phyloP scores from a whole-genome alignment of 1,140 invertebrate species.

The Popillia japonica region DNA sequence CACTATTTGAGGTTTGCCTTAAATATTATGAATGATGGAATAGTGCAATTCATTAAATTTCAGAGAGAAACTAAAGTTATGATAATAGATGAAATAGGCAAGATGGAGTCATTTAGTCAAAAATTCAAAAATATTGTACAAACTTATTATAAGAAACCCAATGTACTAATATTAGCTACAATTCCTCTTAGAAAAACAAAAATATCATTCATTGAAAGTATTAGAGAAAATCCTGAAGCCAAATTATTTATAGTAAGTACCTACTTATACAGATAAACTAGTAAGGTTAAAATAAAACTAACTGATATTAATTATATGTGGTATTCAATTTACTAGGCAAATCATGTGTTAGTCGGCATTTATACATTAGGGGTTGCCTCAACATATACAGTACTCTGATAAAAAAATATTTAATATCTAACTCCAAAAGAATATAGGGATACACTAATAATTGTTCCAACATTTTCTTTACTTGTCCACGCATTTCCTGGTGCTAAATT shows the following conservation, averaged over 20 bases:
- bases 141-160: slow-evolving; percentile 55
- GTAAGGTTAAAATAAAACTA: too few relatives aligned
- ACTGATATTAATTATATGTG: too few relatives aligned
- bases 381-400: too few relatives aligned
- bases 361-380: too few relatives aligned
- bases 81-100: slow-evolving; percentile 73
- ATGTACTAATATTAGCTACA: slow-evolving; percentile 63
- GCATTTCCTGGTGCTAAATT: too few relatives aligned
- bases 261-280: too few relatives aligned
- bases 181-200: slow-evolving; percentile 60
- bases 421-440: too few relatives aligned
- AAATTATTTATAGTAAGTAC: slow-evolving; percentile 45
- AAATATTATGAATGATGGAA: background rate
- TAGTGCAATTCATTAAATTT: slow-evolving; percentile 42
- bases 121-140: slow-evolving; percentile 62
- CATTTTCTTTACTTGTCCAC: too few relatives aligned
- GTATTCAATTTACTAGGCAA: too few relatives aligned
- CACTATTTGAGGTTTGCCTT: slow-evolving; percentile 55
- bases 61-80: slow-evolving; percentile 57
- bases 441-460: too few relatives aligned
- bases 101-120: slow-evolving; percentile 73
- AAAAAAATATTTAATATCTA: too few relatives aligned
- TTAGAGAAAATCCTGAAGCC: slow-evolving; percentile 9
- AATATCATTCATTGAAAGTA: slow-evolving; percentile 46
- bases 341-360: too few relatives aligned